Conservation (phyloP, 1,140 invertebrate genomes). For the Bombus polaris region DNA sequence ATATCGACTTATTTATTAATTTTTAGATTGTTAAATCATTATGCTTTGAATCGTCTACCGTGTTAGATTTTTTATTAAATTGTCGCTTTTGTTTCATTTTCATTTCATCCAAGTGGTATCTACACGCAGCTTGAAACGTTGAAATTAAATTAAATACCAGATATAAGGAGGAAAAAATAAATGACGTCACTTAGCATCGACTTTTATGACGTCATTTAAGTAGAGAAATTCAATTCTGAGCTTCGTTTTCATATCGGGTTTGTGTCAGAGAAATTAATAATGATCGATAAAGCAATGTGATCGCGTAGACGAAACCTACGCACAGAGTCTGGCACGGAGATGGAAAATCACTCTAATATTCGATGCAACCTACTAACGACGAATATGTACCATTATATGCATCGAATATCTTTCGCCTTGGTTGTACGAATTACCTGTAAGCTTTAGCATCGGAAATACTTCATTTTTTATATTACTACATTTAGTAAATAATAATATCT, state of each 20-base stretch:
- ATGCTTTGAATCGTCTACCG: not conserved
- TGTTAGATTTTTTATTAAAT: not conserved
- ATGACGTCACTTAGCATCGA: not conserved
- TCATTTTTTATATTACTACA: no score
- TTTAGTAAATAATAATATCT: no score
- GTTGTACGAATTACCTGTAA: no score
- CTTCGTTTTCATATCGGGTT: conserved; percentile 31
- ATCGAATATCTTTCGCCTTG: not conserved
- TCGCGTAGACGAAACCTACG: not conserved
- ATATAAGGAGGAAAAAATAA: not conserved
- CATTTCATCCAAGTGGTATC: no score
- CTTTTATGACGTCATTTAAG: no score
- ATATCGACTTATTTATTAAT: no score
- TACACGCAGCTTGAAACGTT: no score
- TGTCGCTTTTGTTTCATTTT: no score
- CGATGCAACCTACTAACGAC: no score
- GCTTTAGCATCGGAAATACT: no score
- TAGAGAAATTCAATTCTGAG: conserved; percentile 8
- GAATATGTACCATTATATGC: not conserved
- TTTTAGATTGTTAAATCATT: no score
- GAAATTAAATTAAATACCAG: not conserved
- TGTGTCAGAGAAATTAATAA: conserved; percentile 35
- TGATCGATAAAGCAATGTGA: conserved; percentile 34
- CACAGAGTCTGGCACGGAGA: not conserved
- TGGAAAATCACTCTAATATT: not conserved